Conservation (phyloP, 2,113 vertebrate genomes). For the Romanogobio albipinnatus region DNA sequence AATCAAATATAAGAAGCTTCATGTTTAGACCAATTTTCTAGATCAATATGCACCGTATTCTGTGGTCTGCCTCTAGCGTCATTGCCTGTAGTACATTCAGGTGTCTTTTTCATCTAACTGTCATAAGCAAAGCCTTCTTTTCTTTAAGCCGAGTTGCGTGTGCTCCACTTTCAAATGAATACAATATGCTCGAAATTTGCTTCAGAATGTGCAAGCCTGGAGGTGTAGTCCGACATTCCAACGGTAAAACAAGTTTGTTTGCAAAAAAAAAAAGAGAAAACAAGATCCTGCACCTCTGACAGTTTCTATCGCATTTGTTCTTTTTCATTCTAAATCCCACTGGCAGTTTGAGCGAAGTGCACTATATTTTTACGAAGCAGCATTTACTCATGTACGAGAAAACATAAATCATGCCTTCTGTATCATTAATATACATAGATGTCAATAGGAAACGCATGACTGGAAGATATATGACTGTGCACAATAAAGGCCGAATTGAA, state of each 20-base stretch:
- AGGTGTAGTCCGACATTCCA: neutral
- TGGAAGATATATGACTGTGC: constrained; percentile 79
- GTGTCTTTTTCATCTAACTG: neutral
- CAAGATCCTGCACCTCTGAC: constrained; percentile 14
- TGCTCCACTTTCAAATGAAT: neutral
- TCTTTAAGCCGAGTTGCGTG: neutral
- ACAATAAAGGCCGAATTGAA: constrained; percentile 71
- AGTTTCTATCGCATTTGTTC: constrained; percentile 21
- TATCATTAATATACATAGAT: constrained; percentile 79
- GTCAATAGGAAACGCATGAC: constrained; percentile 79
- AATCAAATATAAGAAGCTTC: neutral
- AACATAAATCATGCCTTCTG: constrained; percentile 76
- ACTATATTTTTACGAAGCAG: constrained; percentile 73
- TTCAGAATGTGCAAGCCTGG: neutral
- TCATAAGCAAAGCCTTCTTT: neutral
- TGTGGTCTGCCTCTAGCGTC: neutral
- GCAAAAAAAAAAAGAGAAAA: neutral
- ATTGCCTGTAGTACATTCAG: neutral
- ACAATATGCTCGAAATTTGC: neutral
- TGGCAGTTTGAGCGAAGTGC: constrained; percentile 61
- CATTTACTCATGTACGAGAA: constrained; percentile 70
- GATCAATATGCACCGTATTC: neutral
- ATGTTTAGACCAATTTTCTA: neutral
- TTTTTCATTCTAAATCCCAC: constrained; percentile 52
- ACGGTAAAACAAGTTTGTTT: constrained; percentile 9